phyloP scores from a whole-genome alignment of 2,888 invertebrate genomes.

The Hipparchia sbordonii region DNA sequence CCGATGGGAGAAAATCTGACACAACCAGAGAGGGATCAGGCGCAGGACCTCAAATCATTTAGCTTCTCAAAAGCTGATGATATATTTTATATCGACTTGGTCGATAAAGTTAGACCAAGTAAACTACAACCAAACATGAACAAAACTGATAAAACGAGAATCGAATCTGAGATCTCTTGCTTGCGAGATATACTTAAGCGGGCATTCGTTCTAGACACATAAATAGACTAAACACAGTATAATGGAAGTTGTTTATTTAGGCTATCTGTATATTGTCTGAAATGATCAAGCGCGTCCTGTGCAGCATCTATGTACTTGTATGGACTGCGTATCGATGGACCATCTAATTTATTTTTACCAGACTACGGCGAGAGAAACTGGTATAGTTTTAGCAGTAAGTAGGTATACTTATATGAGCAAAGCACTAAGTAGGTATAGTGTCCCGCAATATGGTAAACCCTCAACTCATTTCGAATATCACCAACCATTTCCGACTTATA shows the following conservation, averaged over 20 bases:
- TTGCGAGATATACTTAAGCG: not conserved
- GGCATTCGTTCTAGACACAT: not conserved
- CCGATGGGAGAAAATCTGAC: too few species aligned
- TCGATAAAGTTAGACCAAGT: not conserved
- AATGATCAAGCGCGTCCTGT: not conserved
- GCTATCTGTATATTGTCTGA: conserved; percentile 14
- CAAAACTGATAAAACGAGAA: not conserved
- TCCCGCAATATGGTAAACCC: not conserved
- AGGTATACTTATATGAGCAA: too few species aligned
- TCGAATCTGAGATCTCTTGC: not conserved
- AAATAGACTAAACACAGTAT: not conserved
- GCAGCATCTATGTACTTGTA: not conserved
- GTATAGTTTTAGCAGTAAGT: too few species aligned
- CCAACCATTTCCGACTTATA: conserved; percentile 29
- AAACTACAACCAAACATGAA: not conserved
- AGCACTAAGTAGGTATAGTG: not conserved
- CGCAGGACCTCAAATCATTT: too few species aligned
- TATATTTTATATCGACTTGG: too few species aligned
- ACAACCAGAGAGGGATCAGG: too few species aligned
- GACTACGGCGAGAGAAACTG: not conserved
- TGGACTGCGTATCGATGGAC: not conserved
- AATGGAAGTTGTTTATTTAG: conserved; percentile 2
- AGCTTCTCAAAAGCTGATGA: too few species aligned
- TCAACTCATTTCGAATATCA: conserved; percentile 21
- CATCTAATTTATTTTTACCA: not conserved